Base-by-base conservation (phyloP, 2,888 invertebrate genomes). In the Ochropleura plecta region DNA sequence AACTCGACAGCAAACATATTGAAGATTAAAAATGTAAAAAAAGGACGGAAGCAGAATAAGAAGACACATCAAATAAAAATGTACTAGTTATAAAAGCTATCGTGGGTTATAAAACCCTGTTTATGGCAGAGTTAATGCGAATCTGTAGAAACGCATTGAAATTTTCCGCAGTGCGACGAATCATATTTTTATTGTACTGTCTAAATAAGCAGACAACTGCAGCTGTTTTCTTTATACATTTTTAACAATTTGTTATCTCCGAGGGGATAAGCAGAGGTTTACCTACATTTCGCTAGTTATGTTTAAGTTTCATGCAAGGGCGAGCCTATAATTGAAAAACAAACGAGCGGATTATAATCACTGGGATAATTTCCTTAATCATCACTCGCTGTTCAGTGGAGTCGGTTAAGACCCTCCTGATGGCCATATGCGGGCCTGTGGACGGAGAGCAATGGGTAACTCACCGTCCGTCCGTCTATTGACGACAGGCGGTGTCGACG, bases 141-240 rank as follows among this genome's bases (percentile, higher is more conserved):
- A 75, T 79, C 62, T 70, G 79, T 83, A 84, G 62, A 57, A 81
- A 70, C 46, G 71, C 46, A 76, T 86, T 73, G 84, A 84, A 86
- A 78, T 79, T 80, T 88, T 89, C 88, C 90, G 92, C 92, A 93
- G n/a, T 92, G 92, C 92, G 92, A 88, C 91, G 88, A 74, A 65
- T 30, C 42, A 14, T 44, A 4, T 64, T 77, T 63, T 78, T 75
- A 30, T 69, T 59, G 48, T 74, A 20, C n/a, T 14, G 30, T 48
- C 18, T 14, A 44, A 73, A 68, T 66, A 62, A 76, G 60, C 30
- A 73, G 78, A 53, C 76, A 49, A 71, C 42, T 81, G 72, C 70
- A 73, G 65, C 10, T 30, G 16, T 8, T 42, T 63, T 76, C 62
- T 14, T 57, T 60, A 9, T 49, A 57, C 55, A 7, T 53, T 57